These are phyloP conservation scores for Harlomillsia oculata DNA, from an alignment of 1,140 invertebrate genomes.

Conservation along the genomic window DNA sequence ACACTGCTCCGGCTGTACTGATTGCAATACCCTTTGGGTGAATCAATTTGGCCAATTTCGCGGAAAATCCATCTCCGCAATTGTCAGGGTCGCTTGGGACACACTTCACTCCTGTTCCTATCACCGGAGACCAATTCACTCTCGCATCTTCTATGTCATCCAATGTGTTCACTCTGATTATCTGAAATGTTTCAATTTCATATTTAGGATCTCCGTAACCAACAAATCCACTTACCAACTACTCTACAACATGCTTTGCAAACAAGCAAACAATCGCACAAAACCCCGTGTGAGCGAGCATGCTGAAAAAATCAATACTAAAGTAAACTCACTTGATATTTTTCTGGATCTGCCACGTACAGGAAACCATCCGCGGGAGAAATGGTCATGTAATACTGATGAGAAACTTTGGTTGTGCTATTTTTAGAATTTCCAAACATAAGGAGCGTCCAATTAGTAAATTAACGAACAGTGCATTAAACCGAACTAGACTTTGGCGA, in stretches of 20 bases:
- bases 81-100: conserved; percentile 78
- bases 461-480: conserved; percentile 53
- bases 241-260: too few relatives aligned
- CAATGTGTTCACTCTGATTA: conserved; percentile 60
- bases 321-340: conserved; percentile 56
- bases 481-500: conserved; percentile 2
- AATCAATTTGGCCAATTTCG: conserved; percentile 76
- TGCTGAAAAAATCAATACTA: too few relatives aligned
- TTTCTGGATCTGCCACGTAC: conserved; percentile 91
- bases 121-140: conserved; percentile 77
- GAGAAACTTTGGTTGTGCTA: conserved; percentile 84
- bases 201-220: too few relatives aligned
- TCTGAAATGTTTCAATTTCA: conserved; percentile 39
- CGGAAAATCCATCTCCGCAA: conserved; percentile 87
- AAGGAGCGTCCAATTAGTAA: too few relatives aligned
- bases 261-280: background rate
- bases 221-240: too few relatives aligned
- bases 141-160: conserved; percentile 68
- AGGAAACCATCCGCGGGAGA: conserved; percentile 89
- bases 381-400: conserved; percentile 89
- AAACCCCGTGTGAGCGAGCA: background rate
- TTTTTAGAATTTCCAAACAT: too few relatives aligned
- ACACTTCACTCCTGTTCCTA: conserved; percentile 82
- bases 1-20: conserved; percentile 80
- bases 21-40: conserved; percentile 92